A percentile compares a stretch with the other conserved stretches of the same genome.
phyloP scores from a whole-genome alignment of 2,797 vertebrate species.

The Anniella stebbinsi region DNA sequence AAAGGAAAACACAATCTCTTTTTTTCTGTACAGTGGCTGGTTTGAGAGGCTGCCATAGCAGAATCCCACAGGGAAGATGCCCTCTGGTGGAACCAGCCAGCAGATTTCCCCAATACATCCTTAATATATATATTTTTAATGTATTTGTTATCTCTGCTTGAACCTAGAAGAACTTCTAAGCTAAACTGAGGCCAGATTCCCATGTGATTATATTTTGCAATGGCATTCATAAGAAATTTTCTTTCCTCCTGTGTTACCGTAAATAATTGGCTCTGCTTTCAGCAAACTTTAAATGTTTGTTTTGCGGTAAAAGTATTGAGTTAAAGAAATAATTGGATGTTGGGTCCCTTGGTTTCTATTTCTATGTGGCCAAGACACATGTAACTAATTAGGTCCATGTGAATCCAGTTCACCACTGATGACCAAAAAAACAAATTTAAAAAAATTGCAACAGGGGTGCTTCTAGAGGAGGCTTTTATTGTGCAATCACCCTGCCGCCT shows the following conservation, averaged over 20 bases:
- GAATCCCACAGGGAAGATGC: constrained; percentile 30
- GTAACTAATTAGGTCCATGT: not conserved
- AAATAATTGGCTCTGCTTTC: not conserved
- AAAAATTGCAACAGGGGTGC: no score
- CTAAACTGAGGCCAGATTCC: not conserved
- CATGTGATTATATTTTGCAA: not conserved
- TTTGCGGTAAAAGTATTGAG: not conserved
- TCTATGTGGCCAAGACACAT: no score
- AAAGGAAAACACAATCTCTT: not conserved
- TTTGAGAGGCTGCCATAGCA: not conserved
- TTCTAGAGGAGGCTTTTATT: no score
- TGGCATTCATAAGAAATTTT: not conserved
- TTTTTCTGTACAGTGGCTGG: not conserved
- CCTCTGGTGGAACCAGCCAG: constrained; percentile 42
- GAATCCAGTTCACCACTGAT: not conserved
- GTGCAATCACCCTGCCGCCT: no score
- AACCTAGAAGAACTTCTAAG: constrained; percentile 27
- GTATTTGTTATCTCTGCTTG: constrained; percentile 3
- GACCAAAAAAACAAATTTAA: not conserved
- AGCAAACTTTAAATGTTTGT: not conserved
- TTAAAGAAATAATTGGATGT: not conserved
- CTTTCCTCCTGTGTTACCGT: not conserved
- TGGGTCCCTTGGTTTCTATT: not conserved
- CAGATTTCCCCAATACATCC: constrained; percentile 3
- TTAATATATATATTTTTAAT: constrained; percentile 17